Conservation (phyloP, 1,140 invertebrate species). For the Platyura marginata region DNA sequence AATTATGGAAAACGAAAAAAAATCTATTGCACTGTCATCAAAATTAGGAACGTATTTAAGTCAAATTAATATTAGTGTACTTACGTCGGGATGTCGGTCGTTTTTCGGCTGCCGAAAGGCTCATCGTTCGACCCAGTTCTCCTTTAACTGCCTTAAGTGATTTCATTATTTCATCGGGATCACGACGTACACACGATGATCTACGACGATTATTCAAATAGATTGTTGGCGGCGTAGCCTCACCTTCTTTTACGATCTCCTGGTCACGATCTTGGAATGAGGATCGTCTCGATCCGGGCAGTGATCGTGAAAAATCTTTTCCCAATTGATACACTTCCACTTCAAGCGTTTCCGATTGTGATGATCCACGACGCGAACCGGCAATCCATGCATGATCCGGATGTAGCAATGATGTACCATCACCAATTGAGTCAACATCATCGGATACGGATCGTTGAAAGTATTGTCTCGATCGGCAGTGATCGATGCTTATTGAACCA, state of each 20-base stretch:
- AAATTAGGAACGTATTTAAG: constrained; percentile 1
- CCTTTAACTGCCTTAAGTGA: constrained; percentile 59
- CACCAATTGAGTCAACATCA: constrained; percentile 50
- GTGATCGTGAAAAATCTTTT: constrained; percentile 66
- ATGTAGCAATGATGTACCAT: constrained; percentile 52
- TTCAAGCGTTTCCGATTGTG: constrained; percentile 66
- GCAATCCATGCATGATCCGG: constrained; percentile 64
- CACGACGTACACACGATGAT: constrained; percentile 56
- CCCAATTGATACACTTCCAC: constrained; percentile 68
- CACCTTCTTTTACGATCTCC: constrained; percentile 25
- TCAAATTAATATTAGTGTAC: constrained; percentile 16
- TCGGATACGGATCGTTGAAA: constrained; percentile 50
- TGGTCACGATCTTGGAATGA: constrained; percentile 54
- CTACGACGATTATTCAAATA: constrained; percentile 49
- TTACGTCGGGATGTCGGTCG: constrained; percentile 38
- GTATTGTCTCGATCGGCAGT: constrained; percentile 26
- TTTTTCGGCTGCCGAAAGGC: constrained; percentile 37
- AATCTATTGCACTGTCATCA: not conserved
- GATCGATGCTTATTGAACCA: constrained; percentile 19
- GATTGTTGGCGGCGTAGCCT: constrained; percentile 27
- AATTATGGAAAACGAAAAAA: too few species aligned
- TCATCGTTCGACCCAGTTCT: constrained; percentile 59
- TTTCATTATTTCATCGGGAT: constrained; percentile 64
- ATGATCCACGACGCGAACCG: constrained; percentile 59
- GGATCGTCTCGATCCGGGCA: constrained; percentile 63